Percentiles rank a stretch among this genome's conserved stretches.
phyloP scores from a whole-genome alignment of 2,797 vertebrate species.

The Ceyx erithaca region DNA sequence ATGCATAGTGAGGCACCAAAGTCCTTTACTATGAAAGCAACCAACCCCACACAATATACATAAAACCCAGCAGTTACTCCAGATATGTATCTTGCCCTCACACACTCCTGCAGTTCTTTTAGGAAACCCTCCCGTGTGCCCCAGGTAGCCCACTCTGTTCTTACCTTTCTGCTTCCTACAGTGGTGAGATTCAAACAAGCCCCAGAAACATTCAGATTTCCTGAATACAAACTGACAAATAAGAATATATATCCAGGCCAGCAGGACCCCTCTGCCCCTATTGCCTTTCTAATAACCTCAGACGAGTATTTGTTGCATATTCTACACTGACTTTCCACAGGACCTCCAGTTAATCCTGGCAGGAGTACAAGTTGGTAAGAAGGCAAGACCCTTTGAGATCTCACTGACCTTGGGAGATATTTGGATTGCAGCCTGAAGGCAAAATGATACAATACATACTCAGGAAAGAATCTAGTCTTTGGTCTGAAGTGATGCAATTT shows the following conservation, averaged over 20 bases:
- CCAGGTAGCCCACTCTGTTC: neutral
- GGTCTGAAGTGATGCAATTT: slow-evolving; percentile 4
- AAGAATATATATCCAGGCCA: slow-evolving; percentile 7
- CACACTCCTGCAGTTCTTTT: neutral
- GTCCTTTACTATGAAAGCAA: neutral
- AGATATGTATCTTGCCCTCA: neutral
- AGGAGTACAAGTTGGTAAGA: slow-evolving; percentile 47
- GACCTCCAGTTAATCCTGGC: slow-evolving; percentile 32
- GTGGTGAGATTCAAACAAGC: neutral
- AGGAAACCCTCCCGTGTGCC: neutral
- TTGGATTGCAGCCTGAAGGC: slow-evolving; percentile 53
- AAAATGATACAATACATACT: slow-evolving; percentile 48
- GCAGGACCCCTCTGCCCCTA: neutral
- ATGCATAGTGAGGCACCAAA: neutral
- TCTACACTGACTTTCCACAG: neutral
- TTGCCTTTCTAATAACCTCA: neutral
- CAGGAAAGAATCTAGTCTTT: slow-evolving; percentile 57
- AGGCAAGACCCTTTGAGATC: slow-evolving; percentile 47
- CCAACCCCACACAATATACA: neutral
- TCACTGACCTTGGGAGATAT: slow-evolving; percentile 58
- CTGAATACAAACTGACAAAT: neutral
- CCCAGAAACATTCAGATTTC: neutral
- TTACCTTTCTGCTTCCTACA: slow-evolving; percentile 5
- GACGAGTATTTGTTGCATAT: neutral
- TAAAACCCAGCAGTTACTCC: neutral